Evolutionary conservation across 2,888 invertebrate genomes (phyloP).

Genomic region (Caenorhabditis sp.): DNA sequence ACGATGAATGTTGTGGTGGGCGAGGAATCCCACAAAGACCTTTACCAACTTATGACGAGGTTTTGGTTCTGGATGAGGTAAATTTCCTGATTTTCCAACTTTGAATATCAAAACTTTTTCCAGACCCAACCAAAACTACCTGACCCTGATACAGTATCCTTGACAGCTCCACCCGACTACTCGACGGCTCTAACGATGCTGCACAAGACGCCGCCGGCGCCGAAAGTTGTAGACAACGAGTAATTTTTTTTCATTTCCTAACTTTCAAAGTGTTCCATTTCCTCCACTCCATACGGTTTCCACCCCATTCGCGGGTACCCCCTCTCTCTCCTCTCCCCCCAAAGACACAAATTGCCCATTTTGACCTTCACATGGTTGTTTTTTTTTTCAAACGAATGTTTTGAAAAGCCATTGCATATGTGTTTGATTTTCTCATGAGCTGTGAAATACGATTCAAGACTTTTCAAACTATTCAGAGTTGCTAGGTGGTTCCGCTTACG

Average conservation of each 20-base stretch:
- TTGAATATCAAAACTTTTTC: too few species aligned
- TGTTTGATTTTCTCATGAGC: too few species aligned
- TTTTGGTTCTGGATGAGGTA: conserved; percentile 56
- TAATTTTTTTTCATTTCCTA: neutral
- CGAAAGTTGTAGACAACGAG: neutral
- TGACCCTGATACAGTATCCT: conserved; percentile 14
- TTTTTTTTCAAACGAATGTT: neutral
- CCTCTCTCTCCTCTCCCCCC: neutral
- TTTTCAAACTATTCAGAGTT: too few species aligned
- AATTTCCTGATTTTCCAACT: too few species aligned
- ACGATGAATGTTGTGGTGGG: conserved; percentile 63
- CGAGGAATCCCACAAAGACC: conserved; percentile 51
- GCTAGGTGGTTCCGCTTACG: too few species aligned
- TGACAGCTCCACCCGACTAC: conserved; percentile 53
- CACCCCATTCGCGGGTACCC: conserved; percentile 40
- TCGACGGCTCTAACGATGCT: conserved; percentile 57
- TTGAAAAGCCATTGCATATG: neutral
- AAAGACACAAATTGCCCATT: conserved; percentile 33
- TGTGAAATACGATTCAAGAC: too few species aligned
- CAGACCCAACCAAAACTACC: conserved; percentile 42
- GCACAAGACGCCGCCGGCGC: conserved; percentile 17
- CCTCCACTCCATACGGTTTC: conserved; percentile 31
- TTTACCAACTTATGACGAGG: conserved; percentile 70
- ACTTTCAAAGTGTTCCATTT: neutral
- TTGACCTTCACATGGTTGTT: neutral